Evolutionary conservation across 2,113 vertebrate species (phyloP).

Genomic region (Dasyornis broadbenti): DNA sequence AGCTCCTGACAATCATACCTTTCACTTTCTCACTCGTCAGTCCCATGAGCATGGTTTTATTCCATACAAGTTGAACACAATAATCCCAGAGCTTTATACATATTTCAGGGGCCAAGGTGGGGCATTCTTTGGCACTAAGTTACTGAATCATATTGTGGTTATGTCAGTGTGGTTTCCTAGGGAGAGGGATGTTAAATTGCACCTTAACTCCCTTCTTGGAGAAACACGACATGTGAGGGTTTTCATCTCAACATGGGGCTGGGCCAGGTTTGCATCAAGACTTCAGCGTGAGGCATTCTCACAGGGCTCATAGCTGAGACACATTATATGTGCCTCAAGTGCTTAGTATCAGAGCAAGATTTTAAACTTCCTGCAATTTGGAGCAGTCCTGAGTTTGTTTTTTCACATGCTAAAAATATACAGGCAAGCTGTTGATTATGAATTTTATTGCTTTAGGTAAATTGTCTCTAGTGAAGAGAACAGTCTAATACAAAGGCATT

Average conservation of each 20-base stretch:
- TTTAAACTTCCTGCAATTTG: background rate
- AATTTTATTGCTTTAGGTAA: background rate
- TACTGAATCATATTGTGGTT: background rate
- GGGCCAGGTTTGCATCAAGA: background rate
- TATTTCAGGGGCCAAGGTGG: background rate
- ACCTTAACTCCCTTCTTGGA: background rate
- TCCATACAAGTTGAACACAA: background rate
- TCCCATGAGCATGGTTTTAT: background rate
- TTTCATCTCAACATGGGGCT: background rate
- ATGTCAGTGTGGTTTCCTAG: background rate
- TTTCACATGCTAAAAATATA: background rate
- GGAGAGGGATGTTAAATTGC: background rate
- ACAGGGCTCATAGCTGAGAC: background rate
- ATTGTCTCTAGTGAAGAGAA: background rate
- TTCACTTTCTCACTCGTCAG: background rate
- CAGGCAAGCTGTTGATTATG: background rate
- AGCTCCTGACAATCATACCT: background rate
- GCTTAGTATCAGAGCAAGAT: background rate
- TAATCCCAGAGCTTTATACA: background rate
- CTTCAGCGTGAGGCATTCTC: background rate
- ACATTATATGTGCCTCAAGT: background rate
- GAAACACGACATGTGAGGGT: background rate
- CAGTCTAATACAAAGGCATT: background rate
- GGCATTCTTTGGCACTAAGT: background rate
- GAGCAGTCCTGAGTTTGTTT: background rate